Percentiles rank a stretch among this genome's conserved stretches.
These are phyloP conservation scores for Heterotilapia buettikoferi DNA, from an alignment of 2,113 vertebrate species.

Conservation along the genomic window DNA sequence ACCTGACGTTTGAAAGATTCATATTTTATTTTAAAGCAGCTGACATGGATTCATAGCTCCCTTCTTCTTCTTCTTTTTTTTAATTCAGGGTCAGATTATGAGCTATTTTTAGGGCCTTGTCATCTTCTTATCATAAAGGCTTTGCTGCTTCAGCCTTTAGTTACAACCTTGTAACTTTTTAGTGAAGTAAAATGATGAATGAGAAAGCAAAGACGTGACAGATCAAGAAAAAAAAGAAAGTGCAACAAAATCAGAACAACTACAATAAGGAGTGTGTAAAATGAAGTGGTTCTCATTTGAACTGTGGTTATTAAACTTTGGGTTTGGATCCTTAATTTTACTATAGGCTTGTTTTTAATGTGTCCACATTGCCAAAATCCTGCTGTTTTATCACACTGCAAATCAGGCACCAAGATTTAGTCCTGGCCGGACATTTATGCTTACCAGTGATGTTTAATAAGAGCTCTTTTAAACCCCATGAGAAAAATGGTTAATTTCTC, in stretches of 20 bases:
- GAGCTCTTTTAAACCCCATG: not conserved
- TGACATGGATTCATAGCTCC: not conserved
- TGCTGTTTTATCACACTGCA: not conserved
- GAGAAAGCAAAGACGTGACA: not conserved
- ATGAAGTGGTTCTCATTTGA: not conserved
- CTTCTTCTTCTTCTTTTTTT: not conserved
- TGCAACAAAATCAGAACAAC: not conserved
- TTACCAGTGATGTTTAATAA: not conserved
- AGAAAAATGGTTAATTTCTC: conserved; percentile 10
- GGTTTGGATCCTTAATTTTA: not conserved
- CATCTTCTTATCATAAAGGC: not conserved
- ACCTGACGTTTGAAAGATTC: not conserved
- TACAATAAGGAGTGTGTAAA: not conserved
- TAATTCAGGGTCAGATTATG: conserved; percentile 4
- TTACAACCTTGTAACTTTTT: not conserved
- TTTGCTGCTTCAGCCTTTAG: conserved; percentile 2
- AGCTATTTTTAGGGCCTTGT: conserved; percentile 20
- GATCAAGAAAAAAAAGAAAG: not conserved
- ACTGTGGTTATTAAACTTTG: not conserved
- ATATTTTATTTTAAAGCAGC: not conserved
- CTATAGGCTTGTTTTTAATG: not conserved
- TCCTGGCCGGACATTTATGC: not conserved
- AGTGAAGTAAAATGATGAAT: not conserved
- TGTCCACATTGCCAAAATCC: not conserved
- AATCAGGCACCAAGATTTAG: not conserved